These are phyloP conservation scores for Spermophilus dauricus DNA, from an alignment of 2,113 vertebrate genomes.

Conservation along the genomic window DNA sequence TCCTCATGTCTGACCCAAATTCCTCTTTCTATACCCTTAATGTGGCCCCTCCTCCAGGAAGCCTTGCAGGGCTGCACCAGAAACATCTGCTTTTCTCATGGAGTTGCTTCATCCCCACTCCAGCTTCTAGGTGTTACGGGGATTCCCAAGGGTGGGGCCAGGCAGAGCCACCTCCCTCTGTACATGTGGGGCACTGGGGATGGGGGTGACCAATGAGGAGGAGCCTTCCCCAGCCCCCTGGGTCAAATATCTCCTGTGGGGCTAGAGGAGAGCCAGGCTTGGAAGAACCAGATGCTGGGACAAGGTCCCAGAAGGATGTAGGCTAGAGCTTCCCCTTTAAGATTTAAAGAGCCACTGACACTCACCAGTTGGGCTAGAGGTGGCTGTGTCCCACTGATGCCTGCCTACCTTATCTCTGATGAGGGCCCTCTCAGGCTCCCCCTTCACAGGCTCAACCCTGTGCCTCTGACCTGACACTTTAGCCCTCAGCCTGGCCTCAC, in stretches of 20 bases:
- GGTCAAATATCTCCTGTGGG: background rate
- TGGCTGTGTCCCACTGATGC: background rate
- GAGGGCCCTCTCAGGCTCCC: background rate
- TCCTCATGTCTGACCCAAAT: conserved; percentile 58
- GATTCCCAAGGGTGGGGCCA: background rate
- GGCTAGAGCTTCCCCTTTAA: background rate
- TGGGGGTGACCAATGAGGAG: background rate
- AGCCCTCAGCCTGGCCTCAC: background rate
- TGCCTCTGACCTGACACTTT: background rate
- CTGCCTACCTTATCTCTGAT: background rate
- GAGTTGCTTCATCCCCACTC: background rate
- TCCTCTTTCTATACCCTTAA: conserved; percentile 37
- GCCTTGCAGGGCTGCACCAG: background rate
- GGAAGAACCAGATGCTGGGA: conserved; percentile 33
- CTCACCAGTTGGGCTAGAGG: background rate
- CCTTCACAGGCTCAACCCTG: background rate
- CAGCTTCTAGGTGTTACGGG: background rate
- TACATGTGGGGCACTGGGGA: too few relatives aligned
- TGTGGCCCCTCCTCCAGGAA: conserved; percentile 14
- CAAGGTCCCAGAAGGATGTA: background rate
- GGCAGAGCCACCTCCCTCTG: background rate
- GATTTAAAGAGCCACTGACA: conserved; percentile 57
- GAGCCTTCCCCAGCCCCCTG: background rate
- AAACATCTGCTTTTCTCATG: background rate
- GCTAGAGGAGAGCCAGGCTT: background rate